A percentile compares a stretch with the other conserved stretches of the same genome.
These are phyloP conservation scores for Sciaenops ocellatus DNA, from an alignment of 2,797 vertebrate genomes.

Conservation along the genomic window DNA sequence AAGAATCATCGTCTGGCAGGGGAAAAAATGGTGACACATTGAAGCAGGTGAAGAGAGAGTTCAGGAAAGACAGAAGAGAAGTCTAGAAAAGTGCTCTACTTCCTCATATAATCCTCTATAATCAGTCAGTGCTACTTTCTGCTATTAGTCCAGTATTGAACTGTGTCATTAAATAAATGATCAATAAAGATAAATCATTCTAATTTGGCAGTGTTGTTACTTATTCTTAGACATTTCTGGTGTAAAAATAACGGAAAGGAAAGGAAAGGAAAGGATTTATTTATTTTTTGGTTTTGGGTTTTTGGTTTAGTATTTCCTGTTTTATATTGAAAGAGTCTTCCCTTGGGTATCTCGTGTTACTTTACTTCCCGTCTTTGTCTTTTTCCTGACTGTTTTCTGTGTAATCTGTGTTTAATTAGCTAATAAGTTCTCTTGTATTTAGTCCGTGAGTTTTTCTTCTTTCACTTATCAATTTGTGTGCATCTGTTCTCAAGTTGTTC, in stretches of 20 bases:
- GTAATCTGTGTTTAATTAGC: no score
- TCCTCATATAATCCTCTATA: neutral
- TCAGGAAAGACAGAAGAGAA: slow-evolving; percentile 28
- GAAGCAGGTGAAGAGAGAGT: slow-evolving; percentile 31
- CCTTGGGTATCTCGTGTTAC: no score
- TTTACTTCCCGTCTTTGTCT: no score
- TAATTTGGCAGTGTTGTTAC: neutral
- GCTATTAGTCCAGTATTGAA: neutral
- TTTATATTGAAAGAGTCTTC: no score
- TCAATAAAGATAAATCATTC: neutral
- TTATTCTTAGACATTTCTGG: neutral
- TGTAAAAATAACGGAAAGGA: neutral
- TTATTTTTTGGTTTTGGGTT: no score
- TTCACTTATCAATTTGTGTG: no score
- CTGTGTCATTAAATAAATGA: neutral
- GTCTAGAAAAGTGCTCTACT: neutral
- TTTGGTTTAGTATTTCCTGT: no score
- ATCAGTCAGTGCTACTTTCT: neutral
- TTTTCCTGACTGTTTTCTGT: no score
- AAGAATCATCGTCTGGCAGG: neutral
- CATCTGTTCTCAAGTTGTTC: no score
- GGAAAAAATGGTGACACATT: neutral
- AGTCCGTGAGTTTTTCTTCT: no score
- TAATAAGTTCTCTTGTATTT: no score
- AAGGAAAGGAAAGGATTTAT: no score